Conservation (phyloP, 2,888 invertebrate species). For the Torymus auratus region DNA sequence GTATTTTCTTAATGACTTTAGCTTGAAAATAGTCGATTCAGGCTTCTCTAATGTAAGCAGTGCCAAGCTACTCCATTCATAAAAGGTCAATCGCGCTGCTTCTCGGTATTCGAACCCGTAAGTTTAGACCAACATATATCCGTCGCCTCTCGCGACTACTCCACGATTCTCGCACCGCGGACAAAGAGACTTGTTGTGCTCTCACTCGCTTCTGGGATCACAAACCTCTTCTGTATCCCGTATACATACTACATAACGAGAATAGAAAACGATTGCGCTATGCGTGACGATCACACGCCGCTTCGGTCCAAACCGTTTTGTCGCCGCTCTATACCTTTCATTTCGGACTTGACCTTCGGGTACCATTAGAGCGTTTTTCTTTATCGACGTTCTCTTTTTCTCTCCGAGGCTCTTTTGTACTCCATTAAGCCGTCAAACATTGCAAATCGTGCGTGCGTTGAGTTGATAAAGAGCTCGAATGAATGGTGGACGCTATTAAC, state of each 20-base stretch:
- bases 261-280: not conserved
- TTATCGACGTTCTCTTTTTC: too few species aligned
- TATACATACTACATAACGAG: not conserved
- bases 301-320: not conserved
- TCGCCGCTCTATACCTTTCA: not conserved
- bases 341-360: not conserved
- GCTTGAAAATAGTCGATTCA: not conserved
- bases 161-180: slow-evolving; percentile 26
- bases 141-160: slow-evolving; percentile 10
- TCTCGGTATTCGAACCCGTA: not conserved
- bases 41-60: not conserved
- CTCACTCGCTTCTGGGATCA: slow-evolving; percentile 10
- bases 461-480: too few species aligned
- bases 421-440: too few species aligned
- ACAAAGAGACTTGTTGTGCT: slow-evolving; percentile 62
- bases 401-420: not conserved
- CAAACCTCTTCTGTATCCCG: slow-evolving; percentile 34
- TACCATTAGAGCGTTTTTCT: too few species aligned
- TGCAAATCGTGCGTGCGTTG: too few species aligned
- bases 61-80: not conserved
- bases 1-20: not conserved
- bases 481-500: too few species aligned
- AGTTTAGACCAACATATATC: slow-evolving; percentile 4
- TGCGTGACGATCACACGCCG: too few species aligned
- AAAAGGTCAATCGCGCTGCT: slow-evolving; percentile 10